Base-by-base conservation (phyloP, 2,113 vertebrate genomes). In the Tragelaphus strepsiceros region DNA sequence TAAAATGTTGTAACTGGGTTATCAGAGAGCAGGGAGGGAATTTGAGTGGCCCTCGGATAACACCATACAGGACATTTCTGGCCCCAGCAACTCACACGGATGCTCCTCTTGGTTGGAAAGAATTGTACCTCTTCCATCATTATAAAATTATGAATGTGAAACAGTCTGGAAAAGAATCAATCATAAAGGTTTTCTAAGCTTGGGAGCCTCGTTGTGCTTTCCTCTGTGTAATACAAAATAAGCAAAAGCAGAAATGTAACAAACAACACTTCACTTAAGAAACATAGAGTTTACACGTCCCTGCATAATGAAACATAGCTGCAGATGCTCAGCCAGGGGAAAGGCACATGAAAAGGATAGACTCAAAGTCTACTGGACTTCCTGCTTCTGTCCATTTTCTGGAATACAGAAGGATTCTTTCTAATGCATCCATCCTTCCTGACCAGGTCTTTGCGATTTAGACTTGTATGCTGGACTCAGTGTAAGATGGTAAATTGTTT, bases 401-500 rank as follows among this genome's bases (percentile, higher is more conserved):
- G n/a, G 16, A 71, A 77, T 15, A 12, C 9, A 4, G 59, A 43
- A 32, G 8, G 35, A 0, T 32, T 26, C 35, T 71, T 59, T 97
- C 59, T 56, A 58, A 81, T 51, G 17, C 51, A 61, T 77, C 71
- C 78, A 6, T 32, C 92, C 58, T 94, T 95, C 51, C 90, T 95
- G 80, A 62, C 49, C 88, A 96, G 85, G 64, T 96, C 91, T 94
- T 35, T 94, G 77, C 2, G 26, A 95, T 98, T 98, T 96, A 94
- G 93, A 97, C 53, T 91, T 82, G 22, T 91, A 91, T 82, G 43
- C 78, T 94, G 89, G 86, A 92, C 87, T 95, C 91, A 90, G 56
- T 82, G 67, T 77, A 97, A 98, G 85, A 95, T 95, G 32, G 97
- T 53, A 98, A 97, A 97, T 95, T 59, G 56, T 94, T 97, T 98